Base-by-base conservation (phyloP, 2,888 invertebrate species). In the Drosophila kokeensis region DNA sequence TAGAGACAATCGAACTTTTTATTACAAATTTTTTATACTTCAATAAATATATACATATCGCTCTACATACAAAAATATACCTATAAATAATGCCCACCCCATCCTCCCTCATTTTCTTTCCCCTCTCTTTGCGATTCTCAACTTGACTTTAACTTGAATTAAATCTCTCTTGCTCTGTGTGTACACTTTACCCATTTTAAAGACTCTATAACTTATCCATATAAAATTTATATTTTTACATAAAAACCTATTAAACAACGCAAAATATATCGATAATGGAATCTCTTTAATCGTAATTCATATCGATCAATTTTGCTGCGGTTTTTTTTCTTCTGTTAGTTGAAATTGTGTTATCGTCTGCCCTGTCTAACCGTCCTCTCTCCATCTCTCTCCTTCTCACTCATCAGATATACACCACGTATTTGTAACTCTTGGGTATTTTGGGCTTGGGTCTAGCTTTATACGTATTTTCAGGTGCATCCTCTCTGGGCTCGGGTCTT, bases 371-470 rank as follows among this genome's bases (percentile, higher is more conserved):
- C n/a, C 30, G 49, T 29, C n/a, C 50, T 49, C 32, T 61, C 36
- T 50, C 10, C 42, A 11, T 72, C 64, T 48, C 8, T 50, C 11
- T 63, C 27, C 50, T 42, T 21, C 13, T 40, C 38, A 55, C 42
- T 34, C 52, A 57, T 62, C 36, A 32, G 54, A 54, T 72, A 58
- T 48, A 55, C 57, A 58, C 63, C 63, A 67, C 29, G 52, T 81
- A 78, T 69, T 72, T 67, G 79, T 82, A 82, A 82, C 82, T 73
- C 59, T 73, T 49, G 86, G 83, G 81, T 64, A 24, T 55, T 55
- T 69, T 49, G 90, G 88, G 88, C 84, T 90, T 90, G 84, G 90
- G 81, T 76, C 67, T 69, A 88, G 89, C 86, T 79, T 90, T 86
- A 76, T 67, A 76, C 69, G 86, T 85, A 71, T 74, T 89, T 84